Conservation (phyloP, 2,888 invertebrate species). For the Eurytoma californica region DNA sequence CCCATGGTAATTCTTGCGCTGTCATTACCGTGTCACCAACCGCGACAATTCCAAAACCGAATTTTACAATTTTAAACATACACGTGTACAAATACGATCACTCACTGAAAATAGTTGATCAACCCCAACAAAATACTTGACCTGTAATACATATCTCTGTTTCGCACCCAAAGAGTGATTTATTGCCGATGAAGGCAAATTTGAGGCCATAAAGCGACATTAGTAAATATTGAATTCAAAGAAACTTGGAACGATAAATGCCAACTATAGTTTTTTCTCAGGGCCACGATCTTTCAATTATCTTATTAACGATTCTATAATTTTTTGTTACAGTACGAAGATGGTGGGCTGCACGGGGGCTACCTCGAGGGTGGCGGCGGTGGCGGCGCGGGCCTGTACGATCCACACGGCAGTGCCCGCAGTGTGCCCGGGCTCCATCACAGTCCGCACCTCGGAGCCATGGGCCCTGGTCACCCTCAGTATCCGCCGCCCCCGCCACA, state of each 20-base stretch:
- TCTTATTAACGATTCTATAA: too few species aligned
- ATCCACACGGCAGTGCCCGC: slow-evolving; percentile 83
- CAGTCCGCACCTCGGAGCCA: slow-evolving; percentile 79
- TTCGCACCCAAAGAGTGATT: too few species aligned
- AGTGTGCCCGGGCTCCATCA: slow-evolving; percentile 79
- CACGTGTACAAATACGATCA: not conserved
- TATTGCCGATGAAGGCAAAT: too few species aligned
- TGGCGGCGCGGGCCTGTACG: slow-evolving; percentile 82
- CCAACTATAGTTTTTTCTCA: too few species aligned
- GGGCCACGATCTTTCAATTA: too few species aligned
- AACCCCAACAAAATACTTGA: too few species aligned
- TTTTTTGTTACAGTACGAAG: slow-evolving; percentile 86
- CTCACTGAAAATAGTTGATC: not conserved
- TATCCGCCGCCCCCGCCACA: slow-evolving; percentile 82
- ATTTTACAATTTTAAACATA: slow-evolving; percentile 1
- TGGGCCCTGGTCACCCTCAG: slow-evolving; percentile 79
- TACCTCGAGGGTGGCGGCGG: slow-evolving; percentile 84
- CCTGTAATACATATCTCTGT: too few species aligned
- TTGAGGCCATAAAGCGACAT: too few species aligned
- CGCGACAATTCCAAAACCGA: slow-evolving; percentile 19
- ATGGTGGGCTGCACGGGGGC: slow-evolving; percentile 90
- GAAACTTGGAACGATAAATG: too few species aligned
- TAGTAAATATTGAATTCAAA: too few species aligned
- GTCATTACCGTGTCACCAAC: slow-evolving; percentile 48
- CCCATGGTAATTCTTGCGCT: slow-evolving; percentile 33